phyloP scores from a whole-genome alignment of 2,797 vertebrate species.

The Danio albolineatus region DNA sequence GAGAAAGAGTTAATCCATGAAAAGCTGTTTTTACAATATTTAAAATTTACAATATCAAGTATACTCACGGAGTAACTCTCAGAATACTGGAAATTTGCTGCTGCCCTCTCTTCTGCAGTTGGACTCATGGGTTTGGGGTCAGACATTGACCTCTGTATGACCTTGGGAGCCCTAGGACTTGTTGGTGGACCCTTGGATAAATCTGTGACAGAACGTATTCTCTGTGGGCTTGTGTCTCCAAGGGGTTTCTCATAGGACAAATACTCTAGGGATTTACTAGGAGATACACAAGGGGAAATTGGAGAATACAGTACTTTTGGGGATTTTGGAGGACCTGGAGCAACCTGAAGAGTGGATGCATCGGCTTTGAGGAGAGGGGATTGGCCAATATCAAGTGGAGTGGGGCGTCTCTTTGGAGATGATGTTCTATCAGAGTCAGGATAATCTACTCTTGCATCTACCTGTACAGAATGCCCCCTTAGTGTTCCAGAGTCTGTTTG shows the following conservation, averaged over 20 bases:
- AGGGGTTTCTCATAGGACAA: conserved; percentile 92
- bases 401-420: conserved; percentile 90
- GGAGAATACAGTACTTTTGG: conserved; percentile 98
- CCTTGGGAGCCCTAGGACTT: conserved; percentile 91
- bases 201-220: conserved; percentile 85
- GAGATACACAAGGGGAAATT: conserved; percentile 93
- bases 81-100: conserved; percentile 89
- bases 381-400: conserved; percentile 93
- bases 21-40: not conserved
- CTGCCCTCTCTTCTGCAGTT: conserved; percentile 91
- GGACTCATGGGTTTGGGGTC: conserved; percentile 98
- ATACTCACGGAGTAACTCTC: conserved; percentile 91
- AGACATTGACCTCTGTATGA: conserved; percentile 96
- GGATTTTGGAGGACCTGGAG: conserved; percentile 90
- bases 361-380: conserved; percentile 90
- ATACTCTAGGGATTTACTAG: conserved; percentile 94
- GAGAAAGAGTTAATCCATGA: not conserved
- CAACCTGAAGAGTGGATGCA: conserved; percentile 83
- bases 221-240: conserved; percentile 88
- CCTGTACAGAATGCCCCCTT: conserved; percentile 83
- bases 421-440: conserved; percentile 89
- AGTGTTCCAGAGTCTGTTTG: conserved; percentile 92
- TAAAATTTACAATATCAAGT: not conserved
- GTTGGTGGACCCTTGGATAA: conserved; percentile 83
- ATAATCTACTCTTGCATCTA: conserved; percentile 94